Evolutionary conservation across 2,113 vertebrate genomes (phyloP).

Genomic region (Amazona vittata): DNA sequence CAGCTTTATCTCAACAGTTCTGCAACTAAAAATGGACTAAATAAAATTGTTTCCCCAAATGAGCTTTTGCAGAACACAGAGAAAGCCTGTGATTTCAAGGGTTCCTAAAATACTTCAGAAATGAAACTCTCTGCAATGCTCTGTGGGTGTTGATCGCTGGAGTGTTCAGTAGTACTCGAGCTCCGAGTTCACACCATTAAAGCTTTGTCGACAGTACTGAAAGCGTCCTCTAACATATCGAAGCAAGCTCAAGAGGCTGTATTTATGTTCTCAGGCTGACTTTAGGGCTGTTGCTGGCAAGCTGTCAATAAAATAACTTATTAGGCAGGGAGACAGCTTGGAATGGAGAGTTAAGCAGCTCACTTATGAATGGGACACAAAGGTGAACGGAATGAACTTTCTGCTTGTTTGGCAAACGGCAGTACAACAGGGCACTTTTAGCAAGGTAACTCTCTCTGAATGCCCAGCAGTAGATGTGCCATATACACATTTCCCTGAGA

Average conservation of each 20-base stretch:
- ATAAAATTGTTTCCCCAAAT: slow-evolving; percentile 55
- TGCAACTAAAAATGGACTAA: slow-evolving; percentile 42
- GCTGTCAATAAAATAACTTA: slow-evolving; percentile 52
- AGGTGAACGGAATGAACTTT: slow-evolving; percentile 35
- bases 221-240: slow-evolving; percentile 32
- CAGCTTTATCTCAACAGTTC: slow-evolving; percentile 15
- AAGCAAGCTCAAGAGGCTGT: slow-evolving; percentile 53
- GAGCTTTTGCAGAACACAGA: slow-evolving; percentile 46
- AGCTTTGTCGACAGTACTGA: slow-evolving; percentile 52
- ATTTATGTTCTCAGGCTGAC: slow-evolving; percentile 64
- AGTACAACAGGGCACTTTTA: background rate
- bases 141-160: slow-evolving; percentile 47
- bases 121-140: slow-evolving; percentile 12
- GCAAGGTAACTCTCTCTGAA: background rate
- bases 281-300: slow-evolving; percentile 58
- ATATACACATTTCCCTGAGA: background rate
- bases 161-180: slow-evolving; percentile 51
- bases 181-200: slow-evolving; percentile 47
- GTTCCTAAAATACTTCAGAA: slow-evolving; percentile 66
- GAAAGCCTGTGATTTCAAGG: slow-evolving; percentile 68
- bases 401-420: background rate
- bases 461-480: background rate
- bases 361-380: slow-evolving; percentile 10
- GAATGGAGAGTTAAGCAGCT: slow-evolving; percentile 24
- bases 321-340: slow-evolving; percentile 51